phyloP scores from a whole-genome alignment of 92 coral and sea anemone genomes.

The Heliopora coerulea region DNA sequence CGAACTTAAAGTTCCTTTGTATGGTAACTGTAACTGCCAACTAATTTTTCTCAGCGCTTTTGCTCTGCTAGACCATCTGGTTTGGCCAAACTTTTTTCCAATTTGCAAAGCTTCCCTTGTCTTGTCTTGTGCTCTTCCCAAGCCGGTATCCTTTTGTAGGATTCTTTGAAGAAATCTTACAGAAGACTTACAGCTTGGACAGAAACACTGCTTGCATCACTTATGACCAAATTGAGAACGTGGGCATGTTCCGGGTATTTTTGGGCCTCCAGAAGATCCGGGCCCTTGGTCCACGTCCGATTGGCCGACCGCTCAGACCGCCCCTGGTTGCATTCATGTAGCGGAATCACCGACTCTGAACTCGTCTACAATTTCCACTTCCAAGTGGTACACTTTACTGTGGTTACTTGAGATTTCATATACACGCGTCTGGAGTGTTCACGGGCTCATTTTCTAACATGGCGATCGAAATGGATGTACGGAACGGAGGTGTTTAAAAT shows the following conservation, averaged over 20 bases:
- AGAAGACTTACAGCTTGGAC: slow-evolving; percentile 9
- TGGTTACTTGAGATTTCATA: slow-evolving; percentile 6
- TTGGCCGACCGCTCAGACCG: background rate
- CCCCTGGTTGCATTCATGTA: no score
- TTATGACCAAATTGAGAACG: background rate
- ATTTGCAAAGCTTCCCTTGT: background rate
- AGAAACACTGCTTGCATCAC: slow-evolving; percentile 13
- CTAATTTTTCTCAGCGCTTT: no score
- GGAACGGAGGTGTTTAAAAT: background rate
- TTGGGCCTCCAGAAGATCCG: no score
- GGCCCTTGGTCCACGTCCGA: no score
- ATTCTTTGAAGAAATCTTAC: background rate
- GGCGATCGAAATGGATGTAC: slow-evolving; percentile 13
- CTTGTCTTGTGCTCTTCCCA: slow-evolving; percentile 9
- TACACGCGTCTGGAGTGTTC: background rate
- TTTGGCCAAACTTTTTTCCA: no score
- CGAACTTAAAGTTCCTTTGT: no score
- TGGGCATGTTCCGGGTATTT: background rate
- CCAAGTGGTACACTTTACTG: no score
- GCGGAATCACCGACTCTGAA: no score
- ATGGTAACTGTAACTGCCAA: no score
- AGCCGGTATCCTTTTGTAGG: background rate
- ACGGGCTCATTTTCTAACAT: slow-evolving; percentile 37
- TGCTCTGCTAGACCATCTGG: no score
- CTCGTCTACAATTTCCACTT: no score